Evolutionary conservation across 1,140 invertebrate genomes (phyloP), one percentile per base, ranked within the genome.

Genomic region (Brachionus asplanchnoidis): DNA sequence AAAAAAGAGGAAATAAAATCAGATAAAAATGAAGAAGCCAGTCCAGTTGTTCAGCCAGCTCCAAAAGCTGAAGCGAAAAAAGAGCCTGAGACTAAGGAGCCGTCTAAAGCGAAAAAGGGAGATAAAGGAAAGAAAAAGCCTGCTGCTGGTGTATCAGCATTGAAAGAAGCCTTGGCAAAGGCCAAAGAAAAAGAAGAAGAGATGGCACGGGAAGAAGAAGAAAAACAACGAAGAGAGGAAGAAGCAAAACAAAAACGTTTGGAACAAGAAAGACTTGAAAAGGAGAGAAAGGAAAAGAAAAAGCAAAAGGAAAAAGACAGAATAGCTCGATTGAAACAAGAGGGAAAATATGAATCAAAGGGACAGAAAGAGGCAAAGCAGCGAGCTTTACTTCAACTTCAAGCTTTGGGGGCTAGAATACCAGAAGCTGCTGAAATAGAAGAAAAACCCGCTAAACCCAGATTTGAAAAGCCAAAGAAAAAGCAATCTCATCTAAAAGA

Each of bases 251-350:
- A 85, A 80, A 42, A 66, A 75, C 79, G 86, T 53, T 60, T 85
- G 79, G 82, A 85, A 73, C 73, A 90, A 88, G 88, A 88, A 87
- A 85, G 87, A 44, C 20, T 88, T 17, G 88, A 96, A 95, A 89
- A 90, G 85, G 88, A 91, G 86, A 92, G 92, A 79, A 97, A 96
- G 88, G 94, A 96, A 87, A 93, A 92, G 85, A 96, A 96, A 88
- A 99, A 98, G 88, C 92, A 95, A 87, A 97, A 96, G 88, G 95
- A 98, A 91, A 97, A 97, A 87, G 96, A 97, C 88, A 92, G 94
- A 84, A 95, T 95, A 89, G 95, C 97, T 88, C 92, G 95, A 87
- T 89, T 97, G 46, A 98, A 97, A 89, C 94, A 94, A 26, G 96
- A 98, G 91, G 97, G 97, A 1, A 98, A 97, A 91, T 90, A 97